Conservation (phyloP, 2,797 vertebrate species). For the Melanotaenia parkinsoni region DNA sequence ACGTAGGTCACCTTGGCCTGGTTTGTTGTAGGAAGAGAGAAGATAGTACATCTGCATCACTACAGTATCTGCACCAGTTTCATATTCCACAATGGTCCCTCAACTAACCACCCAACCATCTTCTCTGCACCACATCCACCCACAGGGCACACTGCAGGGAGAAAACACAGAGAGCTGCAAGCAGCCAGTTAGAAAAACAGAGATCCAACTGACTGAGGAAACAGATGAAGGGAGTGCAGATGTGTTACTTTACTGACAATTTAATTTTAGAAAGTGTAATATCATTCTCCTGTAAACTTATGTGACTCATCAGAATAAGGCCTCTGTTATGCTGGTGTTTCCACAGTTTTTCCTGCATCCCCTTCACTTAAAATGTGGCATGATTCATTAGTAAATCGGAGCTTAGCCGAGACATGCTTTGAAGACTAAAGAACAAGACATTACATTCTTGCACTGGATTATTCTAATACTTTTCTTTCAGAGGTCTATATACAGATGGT, state of each 20-base stretch:
- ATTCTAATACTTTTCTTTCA: background rate
- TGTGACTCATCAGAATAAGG: constrained; percentile 21
- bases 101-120: constrained; percentile 49
- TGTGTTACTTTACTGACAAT: constrained; percentile 62
- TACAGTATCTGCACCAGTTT: constrained; percentile 60
- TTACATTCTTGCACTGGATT: background rate
- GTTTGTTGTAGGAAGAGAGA: constrained; percentile 62
- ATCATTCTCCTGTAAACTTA: constrained; percentile 67
- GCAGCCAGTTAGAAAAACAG: constrained; percentile 62
- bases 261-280: constrained; percentile 71
- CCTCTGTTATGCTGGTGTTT: constrained; percentile 32
- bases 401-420: constrained; percentile 3
- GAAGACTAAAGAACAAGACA: background rate
- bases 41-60: constrained; percentile 55
- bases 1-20: constrained; percentile 81
- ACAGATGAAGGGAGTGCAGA: constrained; percentile 33
- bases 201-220: constrained; percentile 42
- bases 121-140: constrained; percentile 46
- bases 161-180: constrained; percentile 44
- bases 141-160: constrained; percentile 41
- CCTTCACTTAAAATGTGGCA: constrained; percentile 42
- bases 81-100: constrained; percentile 53
- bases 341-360: constrained; percentile 33
- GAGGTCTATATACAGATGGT: background rate
- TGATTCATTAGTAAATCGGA: constrained; percentile 37